Base-by-base conservation (phyloP, 2,113 vertebrate species). In the Callionymus lyra region DNA sequence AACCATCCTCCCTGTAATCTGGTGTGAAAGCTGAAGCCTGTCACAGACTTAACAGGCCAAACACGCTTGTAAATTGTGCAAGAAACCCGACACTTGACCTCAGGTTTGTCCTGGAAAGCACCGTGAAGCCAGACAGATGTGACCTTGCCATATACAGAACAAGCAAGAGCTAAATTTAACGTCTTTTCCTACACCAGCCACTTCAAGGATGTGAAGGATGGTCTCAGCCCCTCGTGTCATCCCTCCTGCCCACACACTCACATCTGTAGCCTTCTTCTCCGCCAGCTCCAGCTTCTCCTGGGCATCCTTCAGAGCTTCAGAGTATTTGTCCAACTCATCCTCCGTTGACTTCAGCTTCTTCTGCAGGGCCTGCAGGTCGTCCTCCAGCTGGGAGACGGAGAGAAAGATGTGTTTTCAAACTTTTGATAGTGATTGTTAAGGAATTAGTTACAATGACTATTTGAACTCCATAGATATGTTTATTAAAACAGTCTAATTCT, bases 271-370 rank as follows among this genome's bases (percentile, higher is more conserved):
- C 72, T 96, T 98, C 87, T 94, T 99, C 81, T 99, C 95, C 21
- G 95, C 95, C 50, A 97, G 75, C 76, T 99, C 95, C 88, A 99
- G 82, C 84, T 97, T 99, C 86, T 99, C 95, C 86, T 99, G 95
- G 65, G 95, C 95, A 83, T 99, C 95, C 86, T 99, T 99, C 72
- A 99, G 85, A 60, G 94, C 92, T 78, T 97, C 93, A 6, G 91
- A 96, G 82, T 98, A 98, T 77, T 98, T 98, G 85, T 96, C 92
- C 85, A 98, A 84, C 77, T 98, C 95, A 86, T 98, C 95, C 77
- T 98, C 95, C 21, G 95, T 98, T 73, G 74, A 63, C 75, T 98
- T 98, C 79, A 98, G 86, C 82, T 97, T 98, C 89, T 98, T 98
- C 87, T 98, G 92, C 72, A 97, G 85, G 50, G 89, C 84, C 65